A percentile compares a stretch with the other conserved stretches of the same genome.
These are phyloP conservation scores for Tethea ocularis DNA, from an alignment of 2,888 invertebrate species.

Conservation along the genomic window DNA sequence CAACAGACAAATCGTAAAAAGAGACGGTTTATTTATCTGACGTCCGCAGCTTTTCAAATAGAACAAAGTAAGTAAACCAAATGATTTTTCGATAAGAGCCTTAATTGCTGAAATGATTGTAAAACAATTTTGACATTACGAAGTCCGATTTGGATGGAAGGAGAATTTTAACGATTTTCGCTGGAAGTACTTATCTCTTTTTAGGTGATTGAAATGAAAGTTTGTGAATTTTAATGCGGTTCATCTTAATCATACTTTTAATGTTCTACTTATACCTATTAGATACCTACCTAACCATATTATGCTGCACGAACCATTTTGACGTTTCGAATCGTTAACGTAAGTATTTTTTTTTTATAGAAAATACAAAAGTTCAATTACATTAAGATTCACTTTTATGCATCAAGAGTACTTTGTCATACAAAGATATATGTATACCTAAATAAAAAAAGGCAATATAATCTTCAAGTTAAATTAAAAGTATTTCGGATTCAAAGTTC, in stretches of 20 bases:
- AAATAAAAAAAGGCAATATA: no score
- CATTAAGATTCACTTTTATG: no score
- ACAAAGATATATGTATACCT: no score
- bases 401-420: no score
- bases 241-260: neutral
- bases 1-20: conserved; percentile 33
- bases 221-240: neutral
- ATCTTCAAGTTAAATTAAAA: no score
- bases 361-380: no score
- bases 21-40: conserved; percentile 36
- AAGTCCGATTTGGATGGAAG: conserved; percentile 14
- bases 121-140: conserved; percentile 38
- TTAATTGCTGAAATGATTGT: conserved; percentile 49
- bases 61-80: conserved; percentile 42
- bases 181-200: neutral
- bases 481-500: no score
- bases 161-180: neutral
- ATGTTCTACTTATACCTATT: neutral
- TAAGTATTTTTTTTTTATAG: no score
- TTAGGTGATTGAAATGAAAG: neutral
- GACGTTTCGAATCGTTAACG: no score
- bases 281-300: neutral
- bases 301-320: no score
- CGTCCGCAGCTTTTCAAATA: conserved; percentile 29
- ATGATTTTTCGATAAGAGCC: conserved; percentile 57